Conservation (phyloP, 2,888 invertebrate genomes). For the Bruchidius siliquastri region DNA sequence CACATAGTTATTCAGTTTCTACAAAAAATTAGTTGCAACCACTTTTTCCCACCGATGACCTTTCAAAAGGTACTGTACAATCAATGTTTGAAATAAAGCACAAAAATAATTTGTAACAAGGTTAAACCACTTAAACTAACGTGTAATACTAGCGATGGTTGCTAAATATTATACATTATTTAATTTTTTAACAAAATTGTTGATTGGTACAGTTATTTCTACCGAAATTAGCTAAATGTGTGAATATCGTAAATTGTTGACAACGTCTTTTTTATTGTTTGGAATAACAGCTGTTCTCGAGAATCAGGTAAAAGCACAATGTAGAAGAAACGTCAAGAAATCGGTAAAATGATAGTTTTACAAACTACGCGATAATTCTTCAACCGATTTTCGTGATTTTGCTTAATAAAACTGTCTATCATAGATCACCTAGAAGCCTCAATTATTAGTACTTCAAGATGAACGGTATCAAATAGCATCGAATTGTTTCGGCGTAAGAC, state of each 20-base stretch:
- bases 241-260: not conserved
- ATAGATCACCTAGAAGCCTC: no score
- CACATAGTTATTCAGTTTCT: not conserved
- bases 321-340: no score
- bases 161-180: conserved; percentile 8
- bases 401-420: no score
- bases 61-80: conserved; percentile 3
- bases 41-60: conserved; percentile 15
- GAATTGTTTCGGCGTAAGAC: no score
- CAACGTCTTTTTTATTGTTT: no score
- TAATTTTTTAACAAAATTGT: conserved; percentile 9
- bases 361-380: no score
- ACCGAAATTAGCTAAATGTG: not conserved
- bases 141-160: conserved; percentile 7
- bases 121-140: conserved; percentile 8
- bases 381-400: no score
- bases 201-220: conserved; percentile 2
- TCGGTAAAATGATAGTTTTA: no score
- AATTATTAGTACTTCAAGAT: no score
- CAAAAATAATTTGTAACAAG: conserved; percentile 28
- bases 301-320: no score
- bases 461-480: no score
- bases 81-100: conserved; percentile 28
- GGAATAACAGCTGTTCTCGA: no score
- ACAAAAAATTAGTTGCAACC: not conserved